These are phyloP conservation scores for Drosophila pseudoananassae DNA, from an alignment of 1,140 invertebrate species.

Conservation along the genomic window DNA sequence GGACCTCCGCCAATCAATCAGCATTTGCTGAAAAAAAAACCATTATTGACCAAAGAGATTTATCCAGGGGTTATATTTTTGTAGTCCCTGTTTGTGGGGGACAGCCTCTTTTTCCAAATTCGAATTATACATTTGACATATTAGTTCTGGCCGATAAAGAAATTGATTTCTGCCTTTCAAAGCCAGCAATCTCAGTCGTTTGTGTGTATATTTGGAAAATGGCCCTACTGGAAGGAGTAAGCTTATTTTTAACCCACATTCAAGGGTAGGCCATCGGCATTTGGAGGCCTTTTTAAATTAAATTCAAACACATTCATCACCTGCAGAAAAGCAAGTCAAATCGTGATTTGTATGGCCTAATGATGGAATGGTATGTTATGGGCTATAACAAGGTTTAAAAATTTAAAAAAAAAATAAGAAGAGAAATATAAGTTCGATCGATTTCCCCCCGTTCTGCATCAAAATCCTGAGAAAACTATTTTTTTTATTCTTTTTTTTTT, in stretches of 20 bases:
- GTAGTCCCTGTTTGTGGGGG: conserved; percentile 41
- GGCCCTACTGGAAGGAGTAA: conserved; percentile 63
- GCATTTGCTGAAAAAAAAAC: conserved; percentile 18
- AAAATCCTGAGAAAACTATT: too few species aligned
- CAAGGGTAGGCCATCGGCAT: conserved; percentile 14
- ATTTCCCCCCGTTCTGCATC: too few species aligned
- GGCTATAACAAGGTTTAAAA: not conserved
- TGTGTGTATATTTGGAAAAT: conserved; percentile 51
- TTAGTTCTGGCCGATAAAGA: conserved; percentile 77
- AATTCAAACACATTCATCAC: conserved; percentile 29
- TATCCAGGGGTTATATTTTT: conserved; percentile 27
- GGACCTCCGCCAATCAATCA: conserved; percentile 48
- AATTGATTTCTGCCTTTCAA: conserved; percentile 80
- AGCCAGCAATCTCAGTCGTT: conserved; percentile 27
- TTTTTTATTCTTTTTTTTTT: too few species aligned
- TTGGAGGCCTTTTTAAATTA: not conserved
- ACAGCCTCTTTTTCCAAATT: conserved; percentile 2
- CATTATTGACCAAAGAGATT: conserved; percentile 45
- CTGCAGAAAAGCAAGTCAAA: conserved; percentile 8
- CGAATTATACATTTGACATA: conserved; percentile 79
- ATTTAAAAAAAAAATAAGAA: too few species aligned
- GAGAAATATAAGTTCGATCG: too few species aligned
- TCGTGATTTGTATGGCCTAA: conserved; percentile 17
- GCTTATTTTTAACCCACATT: conserved; percentile 10
- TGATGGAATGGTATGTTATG: not conserved